Base-by-base conservation (phyloP, 2,888 invertebrate species). In the Lochmaea crataegi region DNA sequence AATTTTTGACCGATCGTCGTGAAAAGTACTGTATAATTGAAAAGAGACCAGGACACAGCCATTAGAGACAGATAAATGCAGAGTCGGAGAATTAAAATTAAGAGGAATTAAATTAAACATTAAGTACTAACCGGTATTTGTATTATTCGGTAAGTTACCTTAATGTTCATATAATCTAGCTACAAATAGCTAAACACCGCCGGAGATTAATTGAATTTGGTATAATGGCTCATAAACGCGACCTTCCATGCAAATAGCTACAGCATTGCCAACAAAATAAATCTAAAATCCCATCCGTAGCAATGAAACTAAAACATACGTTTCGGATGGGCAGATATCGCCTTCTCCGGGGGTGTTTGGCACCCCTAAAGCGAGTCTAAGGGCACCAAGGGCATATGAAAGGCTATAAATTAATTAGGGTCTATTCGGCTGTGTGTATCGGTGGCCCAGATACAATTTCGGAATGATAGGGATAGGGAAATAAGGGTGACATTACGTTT, bases 321-420 rank as follows among this genome's bases (percentile, higher is more conserved):
- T 71, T 75, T 68, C 68, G 68, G 65, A 68, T 74, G 65, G 74
- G 67, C 56, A 26, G 68, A 73, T 73, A 65, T 41, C 53, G 58
- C 41, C 60, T 22, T 69, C 61, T 61, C 61, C 16, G 56, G 73
- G 69, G 68, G 67, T 63, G 72, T 56, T 68, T n/a, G 41, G 48
- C 45, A 67, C 72, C 63, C 66, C 63, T 53, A 32, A 64, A 65
- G 65, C 42, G 45, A 57, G 41, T 71, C 53, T 58, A 65, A 64
- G 48, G 65, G 65, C 60, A 65, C 70, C 73, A 71, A 74, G 75
- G 72, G 78, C 78, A 81, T 82, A 83, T 81, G 82, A 82, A 82
- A 81, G 80, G 82, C 81, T 79, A 82, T 83, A 83, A 83, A 83
- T 83, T 83, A 82, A 83, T 83, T 83, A 83, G 79, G 80, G 78